Base-by-base conservation (phyloP, 2,888 invertebrate genomes). In the Troides oblongomaculatus region DNA sequence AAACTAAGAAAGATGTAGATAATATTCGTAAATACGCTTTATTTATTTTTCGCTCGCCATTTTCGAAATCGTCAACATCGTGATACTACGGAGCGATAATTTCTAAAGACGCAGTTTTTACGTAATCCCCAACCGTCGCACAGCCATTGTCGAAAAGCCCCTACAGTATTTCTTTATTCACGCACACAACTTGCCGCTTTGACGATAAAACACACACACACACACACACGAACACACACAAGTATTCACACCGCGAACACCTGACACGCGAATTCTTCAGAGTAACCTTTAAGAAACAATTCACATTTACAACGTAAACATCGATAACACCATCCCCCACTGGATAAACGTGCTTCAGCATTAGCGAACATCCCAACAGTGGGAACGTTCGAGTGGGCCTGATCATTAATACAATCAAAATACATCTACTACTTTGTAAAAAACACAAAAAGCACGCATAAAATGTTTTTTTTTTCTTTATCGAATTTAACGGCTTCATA, bases 171-270 rank as follows among this genome's bases (percentile, higher is more conserved):
- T n/a, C 21, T 59, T 59, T 18, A 53, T 6, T 8, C 2, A 60
- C 66, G 50, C 66, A 25, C 65, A 43, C 43, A 64, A 59, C 60
- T 57, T 61, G 61, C 43, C 43, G 43, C 59, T 23, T 7, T 10
- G 17, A 21, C 56, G 25, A 61, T 66, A 43, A 62, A 69, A 61
- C 25, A 58, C 53, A 70, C 66, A 66, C 69, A 70, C 66, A 66
- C 69, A 39, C 69, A 70, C 66, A 66, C 63, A 64, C 66, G 66
- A 66, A 70, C 69, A 53, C 25, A 59, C 62, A 53, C 69, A 70
- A 70, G 69, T 67, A 64, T 70, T 70, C 70, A 71, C 36, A 39
- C 17, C 30, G 23, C 12, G 25, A 67, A 68, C 71, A 71, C 71
- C 71, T 71, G 71, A 68, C 63, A 56, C 14, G 21, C 43, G 69